These are phyloP conservation scores for Ceratitis capitata DNA, from an alignment of 1,140 invertebrate species.

Conservation along the genomic window DNA sequence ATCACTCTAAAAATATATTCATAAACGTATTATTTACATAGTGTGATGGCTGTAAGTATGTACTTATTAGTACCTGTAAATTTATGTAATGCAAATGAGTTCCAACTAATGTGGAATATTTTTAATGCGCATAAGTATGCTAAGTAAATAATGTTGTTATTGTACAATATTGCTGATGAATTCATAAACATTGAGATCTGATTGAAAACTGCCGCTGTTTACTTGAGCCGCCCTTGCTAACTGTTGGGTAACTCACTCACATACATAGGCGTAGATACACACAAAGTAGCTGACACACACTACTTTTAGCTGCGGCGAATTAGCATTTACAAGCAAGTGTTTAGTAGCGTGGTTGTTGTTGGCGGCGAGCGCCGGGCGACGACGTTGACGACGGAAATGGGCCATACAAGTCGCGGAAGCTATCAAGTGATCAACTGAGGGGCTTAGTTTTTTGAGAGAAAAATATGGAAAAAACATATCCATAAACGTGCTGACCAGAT, in stretches of 20 bases:
- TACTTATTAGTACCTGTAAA: background rate
- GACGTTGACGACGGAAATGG: background rate
- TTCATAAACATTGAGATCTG: background rate
- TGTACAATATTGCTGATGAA: background rate
- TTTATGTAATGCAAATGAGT: background rate
- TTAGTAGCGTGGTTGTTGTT: background rate
- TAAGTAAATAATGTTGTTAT: too few relatives aligned
- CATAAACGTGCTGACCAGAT: background rate
- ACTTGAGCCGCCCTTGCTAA: background rate
- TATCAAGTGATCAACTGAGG: background rate
- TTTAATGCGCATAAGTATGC: background rate
- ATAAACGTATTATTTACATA: background rate
- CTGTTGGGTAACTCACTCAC: background rate
- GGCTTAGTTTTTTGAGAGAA: background rate
- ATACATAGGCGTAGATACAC: background rate
- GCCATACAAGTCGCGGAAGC: conserved; percentile 6
- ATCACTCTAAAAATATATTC: background rate
- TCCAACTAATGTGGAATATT: background rate
- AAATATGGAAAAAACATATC: background rate
- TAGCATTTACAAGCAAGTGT: background rate
- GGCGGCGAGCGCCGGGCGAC: background rate
- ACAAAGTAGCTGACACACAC: background rate
- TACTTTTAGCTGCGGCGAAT: background rate
- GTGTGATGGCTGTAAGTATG: background rate
- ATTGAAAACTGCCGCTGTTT: background rate